Evolutionary conservation across 2,888 invertebrate genomes (phyloP), one percentile per base, ranked within the genome.

Genomic region (Drosophila multiciliata): DNA sequence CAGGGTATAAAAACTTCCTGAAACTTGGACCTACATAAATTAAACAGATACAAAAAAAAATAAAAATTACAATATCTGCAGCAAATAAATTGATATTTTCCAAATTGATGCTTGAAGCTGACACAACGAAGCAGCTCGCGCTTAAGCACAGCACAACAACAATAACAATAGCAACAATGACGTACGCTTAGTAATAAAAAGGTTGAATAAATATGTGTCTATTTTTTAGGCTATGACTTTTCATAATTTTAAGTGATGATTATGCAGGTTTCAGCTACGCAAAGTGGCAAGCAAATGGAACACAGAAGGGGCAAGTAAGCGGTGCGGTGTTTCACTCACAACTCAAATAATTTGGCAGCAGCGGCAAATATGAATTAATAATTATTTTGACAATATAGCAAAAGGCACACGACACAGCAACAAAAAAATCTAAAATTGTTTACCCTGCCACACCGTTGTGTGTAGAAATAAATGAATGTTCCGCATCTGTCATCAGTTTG

Each of bases 191-290:
- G 60, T 61, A 78, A 74, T 74, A 68, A 52, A 48, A 73, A 80
- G 60, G 42, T 66, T 73, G 68, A 71, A 78, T 71, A 84, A 72
- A 70, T 75, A 82, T 69, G 42, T 76, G 20, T 17, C 23, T 23
- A 32, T 15, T 42, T 42, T 61, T 74, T 78, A 48, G 70, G 77
- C 78, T 80, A 80, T 89, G 90, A 85, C 86, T 87, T 89, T 86
- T 87, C 78, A 89, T 82, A 86, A 79, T 77, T 86, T 90, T 86
- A 86, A 90, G 86, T 88, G 86, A 86, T 86, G 86, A 86, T 87
- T 87, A 82, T 78, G 86, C 87, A 82, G 77, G 83, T 87, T 87
- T 85, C 67, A 59, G 58, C 60, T 61, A 36, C 54, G n/a, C 59
- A 49, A 73, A 64, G 75, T 53, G 75, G 40, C 58, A 61, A 40